Conservation (phyloP, 2,888 invertebrate genomes). For the Macrophya alboannulata region DNA sequence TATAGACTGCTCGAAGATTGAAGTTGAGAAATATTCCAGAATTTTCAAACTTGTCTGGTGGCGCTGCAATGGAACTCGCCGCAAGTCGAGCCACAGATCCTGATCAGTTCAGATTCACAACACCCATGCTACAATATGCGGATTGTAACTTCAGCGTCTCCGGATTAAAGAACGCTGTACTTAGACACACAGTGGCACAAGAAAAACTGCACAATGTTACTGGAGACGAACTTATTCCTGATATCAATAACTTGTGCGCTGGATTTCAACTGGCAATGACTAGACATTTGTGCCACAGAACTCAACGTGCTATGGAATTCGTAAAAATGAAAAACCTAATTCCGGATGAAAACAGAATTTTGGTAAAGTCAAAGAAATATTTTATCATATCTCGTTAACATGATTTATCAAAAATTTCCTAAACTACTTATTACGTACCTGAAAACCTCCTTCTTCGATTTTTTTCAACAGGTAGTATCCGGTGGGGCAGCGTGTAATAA, state of each 20-base stretch:
- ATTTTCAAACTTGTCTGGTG: slow-evolving; percentile 90
- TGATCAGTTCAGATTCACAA: slow-evolving; percentile 85
- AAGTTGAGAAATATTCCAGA: slow-evolving; percentile 90
- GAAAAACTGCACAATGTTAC: slow-evolving; percentile 84
- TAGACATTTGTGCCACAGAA: slow-evolving; percentile 90
- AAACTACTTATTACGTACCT: not conserved
- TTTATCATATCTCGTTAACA: not conserved
- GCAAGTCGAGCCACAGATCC: slow-evolving; percentile 87
- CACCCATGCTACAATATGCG: slow-evolving; percentile 84
- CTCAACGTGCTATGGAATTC: slow-evolving; percentile 92
- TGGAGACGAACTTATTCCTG: slow-evolving; percentile 88
- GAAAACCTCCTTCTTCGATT: slow-evolving; percentile 7
- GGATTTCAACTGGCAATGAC: slow-evolving; percentile 89
- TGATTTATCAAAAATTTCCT: not conserved
- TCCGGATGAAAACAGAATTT: slow-evolving; percentile 82
- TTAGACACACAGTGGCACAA: slow-evolving; percentile 82
- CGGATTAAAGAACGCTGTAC: slow-evolving; percentile 87
- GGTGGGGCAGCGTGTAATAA: slow-evolving; percentile 98
- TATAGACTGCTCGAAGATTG: slow-evolving; percentile 89
- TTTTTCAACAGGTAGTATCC: slow-evolving; percentile 88
- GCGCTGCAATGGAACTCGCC: slow-evolving; percentile 92
- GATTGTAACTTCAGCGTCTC: slow-evolving; percentile 97
- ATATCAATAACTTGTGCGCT: slow-evolving; percentile 92
- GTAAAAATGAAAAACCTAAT: slow-evolving; percentile 84
- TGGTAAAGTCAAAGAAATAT: slow-evolving; percentile 80